Conservation (phyloP, 2,797 vertebrate species). For the Chromis chromis region DNA sequence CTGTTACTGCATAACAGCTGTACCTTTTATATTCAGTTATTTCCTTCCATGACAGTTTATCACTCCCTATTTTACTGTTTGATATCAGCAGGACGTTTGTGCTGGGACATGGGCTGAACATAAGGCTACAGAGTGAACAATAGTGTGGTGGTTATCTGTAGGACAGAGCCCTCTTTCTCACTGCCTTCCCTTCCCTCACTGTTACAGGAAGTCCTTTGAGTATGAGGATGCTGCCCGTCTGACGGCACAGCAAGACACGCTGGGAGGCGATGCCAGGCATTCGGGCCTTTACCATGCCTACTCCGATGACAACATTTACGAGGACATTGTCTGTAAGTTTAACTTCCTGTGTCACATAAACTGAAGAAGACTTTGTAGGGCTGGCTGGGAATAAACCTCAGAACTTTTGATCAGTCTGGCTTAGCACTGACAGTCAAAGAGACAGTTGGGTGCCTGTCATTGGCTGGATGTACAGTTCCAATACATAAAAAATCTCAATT, state of each 20-base stretch:
- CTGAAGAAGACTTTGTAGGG: background rate
- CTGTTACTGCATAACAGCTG: background rate
- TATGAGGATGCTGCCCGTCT: conserved; percentile 94
- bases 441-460: background rate
- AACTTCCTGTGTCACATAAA: background rate
- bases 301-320: conserved; percentile 97
- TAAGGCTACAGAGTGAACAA: conserved; percentile 24
- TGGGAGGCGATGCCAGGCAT: conserved; percentile 76
- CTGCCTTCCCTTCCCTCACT: conserved; percentile 29
- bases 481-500: background rate
- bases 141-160: conserved; percentile 31
- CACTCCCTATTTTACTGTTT: conserved; percentile 25
- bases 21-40: conserved; percentile 25
- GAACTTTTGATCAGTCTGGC: conserved; percentile 10
- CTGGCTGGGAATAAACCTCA: background rate
- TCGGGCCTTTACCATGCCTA: conserved; percentile 88
- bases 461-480: background rate
- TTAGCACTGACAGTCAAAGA: background rate
- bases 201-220: conserved; percentile 96
- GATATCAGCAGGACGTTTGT: conserved; percentile 36
- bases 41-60: conserved; percentile 28
- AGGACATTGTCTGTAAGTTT: conserved; percentile 94
- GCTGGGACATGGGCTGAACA: background rate
- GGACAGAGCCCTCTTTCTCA: conserved; percentile 42
- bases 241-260: conserved; percentile 77